Base-by-base conservation (phyloP, 2,113 vertebrate genomes). In the Podilymbus podiceps region DNA sequence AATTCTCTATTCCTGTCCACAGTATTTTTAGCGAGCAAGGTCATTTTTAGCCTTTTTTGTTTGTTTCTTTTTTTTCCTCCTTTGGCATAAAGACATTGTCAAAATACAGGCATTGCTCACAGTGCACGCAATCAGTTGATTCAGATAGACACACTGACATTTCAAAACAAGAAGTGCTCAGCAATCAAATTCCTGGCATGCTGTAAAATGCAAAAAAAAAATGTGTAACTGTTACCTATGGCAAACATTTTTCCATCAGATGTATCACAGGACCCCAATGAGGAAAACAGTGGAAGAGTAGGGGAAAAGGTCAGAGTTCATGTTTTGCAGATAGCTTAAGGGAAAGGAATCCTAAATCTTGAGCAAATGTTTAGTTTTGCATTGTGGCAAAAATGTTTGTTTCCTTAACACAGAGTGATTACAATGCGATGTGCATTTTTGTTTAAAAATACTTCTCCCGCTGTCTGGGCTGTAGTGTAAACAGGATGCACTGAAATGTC, bases 401-500 rank as follows among this genome's bases (percentile, higher is more conserved):
- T 93, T 96, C 88, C 90, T 94, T 80, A 64, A 69, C 38, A 12
- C 10, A 9, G 73, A 47, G 47, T 19, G 75, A 85, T 84, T 81
- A 95, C 96, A 96, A 90, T 58, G 68, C 9, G 19, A 86, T 84
- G 79, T 68, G 38, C 56, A 58, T 60, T 91, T 91, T 89, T 95
- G 85, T 95, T 94, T 90, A 94, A 94, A 93, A 95, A 93, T 89
- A 92, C 67, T 92, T 74, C 72, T 92, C 62, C 72, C 8, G 5
- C 85, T 94, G 84, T 80, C 92, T 92, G 87, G 66, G 80, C 90
- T 72, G 56, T 49, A n/a, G 58, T 6, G 62, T 97, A 96, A 97
- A 97, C 92, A 97, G 95, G 97, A 96, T 97, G 84, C 69, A 7
- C 60, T 27, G 77, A 95, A 89, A 95, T 91, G 86, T 96, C 86